These are phyloP conservation scores for Malachius bipustulatus DNA, from an alignment of 2,888 invertebrate species.

Conservation along the genomic window DNA sequence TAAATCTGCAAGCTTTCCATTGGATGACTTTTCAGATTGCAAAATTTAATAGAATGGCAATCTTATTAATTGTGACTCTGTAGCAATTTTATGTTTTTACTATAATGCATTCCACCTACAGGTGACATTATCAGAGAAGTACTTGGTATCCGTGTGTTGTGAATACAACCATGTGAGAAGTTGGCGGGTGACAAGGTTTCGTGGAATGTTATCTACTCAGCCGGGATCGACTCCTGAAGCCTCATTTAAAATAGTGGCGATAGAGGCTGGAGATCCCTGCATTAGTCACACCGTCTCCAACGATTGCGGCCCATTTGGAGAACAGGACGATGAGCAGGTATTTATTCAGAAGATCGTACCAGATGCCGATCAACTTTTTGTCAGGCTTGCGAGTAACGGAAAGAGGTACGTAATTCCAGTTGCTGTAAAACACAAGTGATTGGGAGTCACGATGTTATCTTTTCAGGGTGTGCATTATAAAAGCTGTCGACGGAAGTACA, in stretches of 20 bases:
- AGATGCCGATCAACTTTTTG: slow-evolving; percentile 89
- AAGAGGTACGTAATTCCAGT: slow-evolving; percentile 56
- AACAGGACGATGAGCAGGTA: slow-evolving; percentile 95
- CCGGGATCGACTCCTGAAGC: slow-evolving; percentile 96
- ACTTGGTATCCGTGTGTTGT: slow-evolving; percentile 89
- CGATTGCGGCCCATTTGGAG: slow-evolving; percentile 85
- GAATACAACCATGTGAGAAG: slow-evolving; percentile 97
- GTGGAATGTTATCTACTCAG: slow-evolving; percentile 98
- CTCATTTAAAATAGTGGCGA: slow-evolving; percentile 88
- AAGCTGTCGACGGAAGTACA: slow-evolving; percentile 85
- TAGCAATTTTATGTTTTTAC: too few species aligned
- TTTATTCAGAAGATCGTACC: slow-evolving; percentile 97
- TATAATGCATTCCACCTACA: too few species aligned
- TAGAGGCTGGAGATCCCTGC: slow-evolving; percentile 56
- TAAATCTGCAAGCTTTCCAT: too few species aligned
- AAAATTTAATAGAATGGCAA: too few species aligned
- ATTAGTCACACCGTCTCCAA: slow-evolving; percentile 52
- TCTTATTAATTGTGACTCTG: too few species aligned
- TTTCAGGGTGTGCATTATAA: slow-evolving; percentile 79
- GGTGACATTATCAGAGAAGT: slow-evolving; percentile 91
- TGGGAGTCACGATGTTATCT: slow-evolving; percentile 6
- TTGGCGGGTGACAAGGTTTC: slow-evolving; percentile 93
- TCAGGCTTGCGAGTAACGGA: slow-evolving; percentile 89
- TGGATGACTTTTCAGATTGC: too few species aligned
- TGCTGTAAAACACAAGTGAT: too few species aligned